A percentile compares a stretch with the other conserved stretches of the same genome.
Conservation (phyloP, 2,888 invertebrate genomes). For the Agriopis marginaria region DNA sequence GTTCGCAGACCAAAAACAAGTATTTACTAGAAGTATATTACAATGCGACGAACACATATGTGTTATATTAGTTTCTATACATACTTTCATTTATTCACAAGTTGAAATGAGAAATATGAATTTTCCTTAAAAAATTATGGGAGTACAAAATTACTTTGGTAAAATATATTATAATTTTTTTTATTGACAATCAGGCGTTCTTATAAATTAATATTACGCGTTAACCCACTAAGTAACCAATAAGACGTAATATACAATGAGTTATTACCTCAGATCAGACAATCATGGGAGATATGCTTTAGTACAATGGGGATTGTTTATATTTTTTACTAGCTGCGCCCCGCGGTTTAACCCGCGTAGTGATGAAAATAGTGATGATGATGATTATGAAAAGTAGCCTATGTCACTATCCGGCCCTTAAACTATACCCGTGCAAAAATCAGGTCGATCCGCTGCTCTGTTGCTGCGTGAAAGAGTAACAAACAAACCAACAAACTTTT, state of each 20-base stretch:
- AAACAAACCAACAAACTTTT: no score
- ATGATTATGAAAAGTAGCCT: no score
- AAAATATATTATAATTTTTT: conserved; percentile 51
- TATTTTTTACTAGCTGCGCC: no score
- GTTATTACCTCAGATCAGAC: neutral
- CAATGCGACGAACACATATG: conserved; percentile 65
- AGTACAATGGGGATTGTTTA: no score
- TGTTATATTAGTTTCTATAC: conserved; percentile 41
- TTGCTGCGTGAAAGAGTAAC: no score
- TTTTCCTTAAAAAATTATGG: conserved; percentile 53
- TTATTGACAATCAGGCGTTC: conserved; percentile 41
- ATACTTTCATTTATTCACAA: conserved; percentile 44
- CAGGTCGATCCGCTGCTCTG: no score
- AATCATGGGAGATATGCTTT: no score
- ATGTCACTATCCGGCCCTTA: no score
- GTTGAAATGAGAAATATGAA: conserved; percentile 39
- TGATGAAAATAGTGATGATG: no score
- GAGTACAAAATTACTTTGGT: conserved; percentile 73
- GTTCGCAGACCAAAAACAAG: conserved; percentile 53
- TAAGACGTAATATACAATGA: conserved; percentile 43
- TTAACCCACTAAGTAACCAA: conserved; percentile 43
- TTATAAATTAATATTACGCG: conserved; percentile 42
- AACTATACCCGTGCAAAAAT: no score
- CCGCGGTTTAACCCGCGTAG: no score
- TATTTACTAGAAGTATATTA: conserved; percentile 56